Conservation (phyloP, 1,140 invertebrate genomes). For the Papilio xuthus region DNA sequence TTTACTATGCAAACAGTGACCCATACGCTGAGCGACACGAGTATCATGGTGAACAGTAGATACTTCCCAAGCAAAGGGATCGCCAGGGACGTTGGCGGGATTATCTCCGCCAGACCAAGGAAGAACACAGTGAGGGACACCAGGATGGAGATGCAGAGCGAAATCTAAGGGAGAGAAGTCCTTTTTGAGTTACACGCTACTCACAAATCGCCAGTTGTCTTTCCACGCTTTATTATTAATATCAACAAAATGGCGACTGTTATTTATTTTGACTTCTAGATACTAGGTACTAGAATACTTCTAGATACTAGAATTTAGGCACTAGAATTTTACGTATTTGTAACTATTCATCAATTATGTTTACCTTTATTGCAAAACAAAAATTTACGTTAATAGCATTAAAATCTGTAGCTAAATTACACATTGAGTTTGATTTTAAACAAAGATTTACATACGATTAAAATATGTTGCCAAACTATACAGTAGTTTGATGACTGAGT, state of each 20-base stretch:
- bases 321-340: background rate
- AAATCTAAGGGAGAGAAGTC: slow-evolving; percentile 83
- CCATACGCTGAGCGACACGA: slow-evolving; percentile 97
- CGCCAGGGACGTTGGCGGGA: slow-evolving; percentile 97
- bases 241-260: slow-evolving; percentile 32
- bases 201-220: slow-evolving; percentile 48
- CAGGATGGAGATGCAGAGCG: slow-evolving; percentile 98
- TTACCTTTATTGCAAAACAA: background rate
- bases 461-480: too few species aligned
- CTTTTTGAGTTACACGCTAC: slow-evolving; percentile 64
- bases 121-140: slow-evolving; percentile 99
- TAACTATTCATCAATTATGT: background rate
- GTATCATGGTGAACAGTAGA: slow-evolving; percentile 97
- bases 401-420: too few species aligned
- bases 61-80: slow-evolving; percentile 98
- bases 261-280: background rate
- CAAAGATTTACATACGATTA: too few species aligned
- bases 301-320: too few species aligned
- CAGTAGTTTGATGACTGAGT: background rate
- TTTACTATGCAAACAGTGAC: slow-evolving; percentile 98
- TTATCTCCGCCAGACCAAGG: slow-evolving; percentile 97
- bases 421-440: too few species aligned
- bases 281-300: too few species aligned
- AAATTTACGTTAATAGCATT: too few species aligned
- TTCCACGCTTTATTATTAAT: slow-evolving; percentile 48